A percentile compares a stretch with the other conserved stretches of the same genome.
Evolutionary conservation across 2,888 invertebrate species (phyloP).

Genomic region (Agrypnus murinus): DNA sequence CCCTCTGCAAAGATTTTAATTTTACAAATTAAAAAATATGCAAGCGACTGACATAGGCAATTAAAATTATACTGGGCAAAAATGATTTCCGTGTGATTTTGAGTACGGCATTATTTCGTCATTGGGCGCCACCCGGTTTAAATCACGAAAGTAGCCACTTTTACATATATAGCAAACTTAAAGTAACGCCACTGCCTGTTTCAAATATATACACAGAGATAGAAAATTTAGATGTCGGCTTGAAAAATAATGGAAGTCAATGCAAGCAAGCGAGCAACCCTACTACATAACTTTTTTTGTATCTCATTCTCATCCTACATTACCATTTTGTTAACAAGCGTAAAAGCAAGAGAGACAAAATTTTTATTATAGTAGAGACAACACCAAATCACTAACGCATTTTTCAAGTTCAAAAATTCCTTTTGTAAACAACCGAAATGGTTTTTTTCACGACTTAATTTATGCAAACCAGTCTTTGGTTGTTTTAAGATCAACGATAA

Average conservation of each 20-base stretch:
- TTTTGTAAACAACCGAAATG: conserved; percentile 40
- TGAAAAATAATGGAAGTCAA: conserved; percentile 41
- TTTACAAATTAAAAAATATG: too few species aligned
- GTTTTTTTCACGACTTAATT: conserved; percentile 42
- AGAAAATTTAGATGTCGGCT: conserved; percentile 56
- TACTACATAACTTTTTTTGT: conserved; percentile 26
- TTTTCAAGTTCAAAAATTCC: conserved; percentile 26
- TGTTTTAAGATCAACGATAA: conserved; percentile 33
- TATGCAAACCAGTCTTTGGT: conserved; percentile 38
- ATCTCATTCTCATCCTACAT: conserved; percentile 25
- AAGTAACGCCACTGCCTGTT: conserved; percentile 47
- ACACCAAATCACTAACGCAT: conserved; percentile 22
- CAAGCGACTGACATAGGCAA: too few species aligned
- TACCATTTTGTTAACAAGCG: conserved; percentile 42
- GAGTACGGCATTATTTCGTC: too few species aligned
- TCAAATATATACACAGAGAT: conserved; percentile 40
- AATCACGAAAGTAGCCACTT: too few species aligned
- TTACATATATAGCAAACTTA: too few species aligned
- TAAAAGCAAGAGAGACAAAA: conserved; percentile 33
- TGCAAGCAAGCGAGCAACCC: too few species aligned
- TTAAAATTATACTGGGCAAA: too few species aligned
- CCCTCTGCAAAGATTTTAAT: too few species aligned
- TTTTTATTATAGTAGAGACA: conserved; percentile 30
- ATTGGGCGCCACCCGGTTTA: too few species aligned
- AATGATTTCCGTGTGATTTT: too few species aligned